These are phyloP conservation scores for Sardina pilchardus DNA, from an alignment of 2,113 vertebrate genomes.

Conservation along the genomic window DNA sequence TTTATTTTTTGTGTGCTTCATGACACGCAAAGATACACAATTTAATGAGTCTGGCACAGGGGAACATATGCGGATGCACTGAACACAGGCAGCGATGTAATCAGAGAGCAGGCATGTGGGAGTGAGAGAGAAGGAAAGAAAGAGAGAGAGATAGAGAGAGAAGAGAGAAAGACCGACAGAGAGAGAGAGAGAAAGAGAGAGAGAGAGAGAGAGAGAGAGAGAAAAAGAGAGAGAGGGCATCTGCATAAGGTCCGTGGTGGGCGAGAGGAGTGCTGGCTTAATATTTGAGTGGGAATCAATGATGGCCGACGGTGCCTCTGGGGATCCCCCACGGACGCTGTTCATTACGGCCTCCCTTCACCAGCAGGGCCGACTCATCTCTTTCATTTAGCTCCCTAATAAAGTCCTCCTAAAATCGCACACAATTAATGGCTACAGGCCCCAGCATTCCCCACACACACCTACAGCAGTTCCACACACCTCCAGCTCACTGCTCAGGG, in stretches of 20 bases:
- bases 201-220: not conserved
- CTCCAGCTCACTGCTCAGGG: not conserved
- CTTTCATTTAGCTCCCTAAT: not conserved
- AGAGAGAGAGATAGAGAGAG: not conserved
- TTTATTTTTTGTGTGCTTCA: not conserved
- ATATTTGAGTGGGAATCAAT: not conserved
- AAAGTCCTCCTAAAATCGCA: not conserved
- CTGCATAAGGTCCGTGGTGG: not conserved
- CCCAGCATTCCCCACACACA: not conserved
- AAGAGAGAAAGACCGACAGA: not conserved
- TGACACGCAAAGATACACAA: slow-evolving; percentile 6
- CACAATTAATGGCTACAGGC: not conserved
- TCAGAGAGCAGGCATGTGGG: not conserved
- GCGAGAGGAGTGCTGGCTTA: not conserved
- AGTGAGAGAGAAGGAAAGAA: not conserved
- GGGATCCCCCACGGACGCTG: not conserved
- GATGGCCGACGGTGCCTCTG: not conserved
- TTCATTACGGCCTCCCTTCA: not conserved
- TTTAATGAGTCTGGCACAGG: not conserved
- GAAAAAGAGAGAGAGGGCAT: not conserved
- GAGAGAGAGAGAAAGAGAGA: not conserved
- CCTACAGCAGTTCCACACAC: not conserved
- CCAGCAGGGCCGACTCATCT: not conserved
- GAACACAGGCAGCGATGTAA: not conserved
- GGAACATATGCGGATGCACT: not conserved